These are phyloP conservation scores for Orcinus orca DNA, from an alignment of 2,113 vertebrate species.

Conservation along the genomic window DNA sequence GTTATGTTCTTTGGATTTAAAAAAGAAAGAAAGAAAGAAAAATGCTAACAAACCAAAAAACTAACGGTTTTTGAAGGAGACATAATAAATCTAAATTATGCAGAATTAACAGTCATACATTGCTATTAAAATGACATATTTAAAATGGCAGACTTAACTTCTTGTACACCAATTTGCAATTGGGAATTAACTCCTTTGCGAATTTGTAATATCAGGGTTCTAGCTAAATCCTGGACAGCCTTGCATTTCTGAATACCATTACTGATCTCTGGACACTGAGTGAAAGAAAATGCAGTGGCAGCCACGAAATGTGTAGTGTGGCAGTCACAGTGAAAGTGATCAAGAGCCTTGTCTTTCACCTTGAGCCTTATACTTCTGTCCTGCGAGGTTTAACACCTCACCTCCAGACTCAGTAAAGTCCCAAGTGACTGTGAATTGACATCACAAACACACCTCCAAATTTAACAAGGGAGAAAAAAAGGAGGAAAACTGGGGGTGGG, in stretches of 20 bases:
- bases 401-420: conserved; percentile 76
- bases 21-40: background rate
- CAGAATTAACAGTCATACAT: background rate
- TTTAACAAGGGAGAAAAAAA: conserved; percentile 78
- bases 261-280: conserved; percentile 77
- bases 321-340: conserved; percentile 77
- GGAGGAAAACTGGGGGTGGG: conserved; percentile 54
- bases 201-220: conserved; percentile 50
- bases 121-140: background rate
- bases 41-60: background rate
- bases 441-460: conserved; percentile 81
- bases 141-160: background rate
- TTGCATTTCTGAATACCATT: conserved; percentile 73
- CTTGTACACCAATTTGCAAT: background rate
- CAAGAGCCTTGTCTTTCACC: conserved; percentile 82
- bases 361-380: conserved; percentile 76
- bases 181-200: conserved; percentile 56
- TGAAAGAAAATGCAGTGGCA: conserved; percentile 75
- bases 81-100: background rate
- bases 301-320: conserved; percentile 74
- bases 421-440: conserved; percentile 79
- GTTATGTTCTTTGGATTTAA: background rate
- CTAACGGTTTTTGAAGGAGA: background rate
- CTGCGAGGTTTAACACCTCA: conserved; percentile 80
- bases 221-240: conserved; percentile 71